A percentile compares a stretch with the other conserved stretches of the same genome.
phyloP scores from a whole-genome alignment of 30 jellyfish, hydroid and myxozoan species.

The Pelagia noctiluca region DNA sequence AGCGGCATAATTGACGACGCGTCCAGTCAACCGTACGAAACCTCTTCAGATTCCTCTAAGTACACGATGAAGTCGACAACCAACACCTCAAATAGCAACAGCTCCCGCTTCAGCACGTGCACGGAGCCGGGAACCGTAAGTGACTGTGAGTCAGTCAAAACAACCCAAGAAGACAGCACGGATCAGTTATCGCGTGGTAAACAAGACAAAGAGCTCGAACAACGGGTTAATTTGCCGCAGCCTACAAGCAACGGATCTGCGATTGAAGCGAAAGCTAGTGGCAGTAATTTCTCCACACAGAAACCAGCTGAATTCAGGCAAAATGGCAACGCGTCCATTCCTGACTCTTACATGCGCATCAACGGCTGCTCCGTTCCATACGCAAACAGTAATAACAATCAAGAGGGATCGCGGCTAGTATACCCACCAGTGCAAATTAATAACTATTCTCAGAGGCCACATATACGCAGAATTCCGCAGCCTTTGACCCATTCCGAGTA shows the following conservation, averaged over 20 bases:
- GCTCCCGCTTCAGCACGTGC: slow-evolving; percentile 76
- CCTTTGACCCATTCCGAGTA: slow-evolving; percentile 60
- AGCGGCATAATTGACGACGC: slow-evolving; percentile 48
- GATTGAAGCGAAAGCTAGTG: slow-evolving; percentile 39
- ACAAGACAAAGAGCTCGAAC: slow-evolving; percentile 23
- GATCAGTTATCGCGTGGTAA: slow-evolving; percentile 17
- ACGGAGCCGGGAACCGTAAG: slow-evolving; percentile 75
- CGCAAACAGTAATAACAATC: slow-evolving; percentile 10
- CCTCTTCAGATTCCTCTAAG: slow-evolving; percentile 85
- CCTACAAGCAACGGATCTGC: slow-evolving; percentile 21
- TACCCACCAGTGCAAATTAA: slow-evolving; percentile 50
- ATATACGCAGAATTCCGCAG: slow-evolving; percentile 69
- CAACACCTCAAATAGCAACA: slow-evolving; percentile 67
- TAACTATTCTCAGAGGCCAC: slow-evolving; percentile 51
- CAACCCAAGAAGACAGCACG: slow-evolving; percentile 51
- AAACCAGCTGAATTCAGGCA: slow-evolving; percentile 34
- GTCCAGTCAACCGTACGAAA: slow-evolving; percentile 87
- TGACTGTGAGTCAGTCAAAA: slow-evolving; percentile 65
- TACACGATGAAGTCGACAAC: slow-evolving; percentile 79
- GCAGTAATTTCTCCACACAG: neutral
- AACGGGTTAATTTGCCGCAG: slow-evolving; percentile 34
- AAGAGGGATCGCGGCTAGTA: slow-evolving; percentile 27
- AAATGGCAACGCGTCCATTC: slow-evolving; percentile 27
- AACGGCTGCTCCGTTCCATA: slow-evolving; percentile 66
- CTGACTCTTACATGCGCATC: slow-evolving; percentile 33